Evolutionary conservation across 1,140 invertebrate genomes (phyloP).

Genomic region (Anadara kagoshimensis): DNA sequence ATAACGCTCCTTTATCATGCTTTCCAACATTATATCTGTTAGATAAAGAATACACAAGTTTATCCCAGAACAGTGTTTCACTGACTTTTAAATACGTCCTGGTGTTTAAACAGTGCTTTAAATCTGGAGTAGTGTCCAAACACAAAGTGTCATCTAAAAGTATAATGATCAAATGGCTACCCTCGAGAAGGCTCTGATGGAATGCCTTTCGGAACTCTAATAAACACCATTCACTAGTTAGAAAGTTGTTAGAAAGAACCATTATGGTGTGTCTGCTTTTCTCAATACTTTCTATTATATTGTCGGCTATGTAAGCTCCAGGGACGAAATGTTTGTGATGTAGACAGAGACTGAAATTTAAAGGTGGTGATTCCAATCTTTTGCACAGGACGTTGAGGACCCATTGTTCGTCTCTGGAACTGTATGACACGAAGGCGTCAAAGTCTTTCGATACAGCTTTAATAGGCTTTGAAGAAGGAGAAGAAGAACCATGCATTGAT

Average conservation of each 20-base stretch:
- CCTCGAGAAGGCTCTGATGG: conserved; percentile 61
- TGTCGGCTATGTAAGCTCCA: conserved; percentile 81
- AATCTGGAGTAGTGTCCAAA: too few species aligned
- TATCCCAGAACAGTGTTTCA: too few species aligned
- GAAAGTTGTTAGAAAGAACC: conserved; percentile 93
- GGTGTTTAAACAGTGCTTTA: too few species aligned
- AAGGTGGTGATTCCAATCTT: conserved; percentile 33
- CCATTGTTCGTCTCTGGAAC: conserved; percentile 51
- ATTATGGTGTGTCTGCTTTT: conserved; percentile 91
- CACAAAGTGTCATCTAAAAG: conserved; percentile 45
- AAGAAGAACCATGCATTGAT: too few species aligned
- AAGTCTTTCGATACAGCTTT: too few species aligned
- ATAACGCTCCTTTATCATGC: too few species aligned
- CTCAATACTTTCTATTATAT: conserved; percentile 92
- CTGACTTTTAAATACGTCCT: too few species aligned
- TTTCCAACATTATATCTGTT: too few species aligned
- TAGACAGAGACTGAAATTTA: conserved; percentile 53
- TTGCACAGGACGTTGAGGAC: conserved; percentile 49
- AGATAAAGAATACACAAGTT: too few species aligned
- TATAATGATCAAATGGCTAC: conserved; percentile 56
- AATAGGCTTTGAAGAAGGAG: too few species aligned
- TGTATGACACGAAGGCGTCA: conserved; percentile 56
- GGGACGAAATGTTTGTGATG: conserved; percentile 62
- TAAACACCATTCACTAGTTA: conserved; percentile 94
- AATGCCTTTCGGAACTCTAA: conserved; percentile 82